Percentiles rank a stretch among this genome's conserved stretches.
Evolutionary conservation across 1,140 invertebrate genomes (phyloP).

Genomic region (Thalassaphorura encarpata): DNA sequence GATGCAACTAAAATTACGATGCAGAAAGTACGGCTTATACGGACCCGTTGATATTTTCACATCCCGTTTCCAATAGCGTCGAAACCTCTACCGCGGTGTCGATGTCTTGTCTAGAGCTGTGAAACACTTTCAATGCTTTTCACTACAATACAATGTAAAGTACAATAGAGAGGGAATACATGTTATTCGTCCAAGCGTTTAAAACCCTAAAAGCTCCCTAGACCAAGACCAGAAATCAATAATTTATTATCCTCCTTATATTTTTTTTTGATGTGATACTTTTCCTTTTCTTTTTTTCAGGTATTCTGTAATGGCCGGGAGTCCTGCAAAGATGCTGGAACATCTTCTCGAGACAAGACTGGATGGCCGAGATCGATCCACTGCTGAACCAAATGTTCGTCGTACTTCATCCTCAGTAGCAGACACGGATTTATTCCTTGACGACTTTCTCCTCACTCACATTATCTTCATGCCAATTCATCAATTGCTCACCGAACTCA

Average conservation of each 20-base stretch:
- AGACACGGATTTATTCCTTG: slow-evolving; percentile 57
- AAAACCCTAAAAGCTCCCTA: neutral
- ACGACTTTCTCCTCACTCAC: slow-evolving; percentile 79
- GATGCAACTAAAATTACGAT: too few relatives aligned
- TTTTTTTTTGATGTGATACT: neutral
- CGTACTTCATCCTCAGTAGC: slow-evolving; percentile 37
- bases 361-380: slow-evolving; percentile 41
- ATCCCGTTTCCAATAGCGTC: too few relatives aligned
- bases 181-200: too few relatives aligned
- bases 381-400: slow-evolving; percentile 35
- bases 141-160: too few relatives aligned
- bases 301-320: slow-evolving; percentile 81
- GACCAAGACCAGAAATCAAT: neutral
- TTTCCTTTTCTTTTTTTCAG: slow-evolving; percentile 40
- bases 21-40: too few relatives aligned
- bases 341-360: slow-evolving; percentile 72
- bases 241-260: too few relatives aligned
- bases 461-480: slow-evolving; percentile 73
- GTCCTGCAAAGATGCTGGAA: slow-evolving; percentile 77
- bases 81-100: too few relatives aligned
- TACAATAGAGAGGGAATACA: too few relatives aligned
- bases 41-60: too few relatives aligned
- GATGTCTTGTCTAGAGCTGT: too few relatives aligned
- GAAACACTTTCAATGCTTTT: too few relatives aligned
- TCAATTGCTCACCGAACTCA: slow-evolving; percentile 61